phyloP scores from a whole-genome alignment of 1,140 invertebrate species.

The Solenopsis fugax region DNA sequence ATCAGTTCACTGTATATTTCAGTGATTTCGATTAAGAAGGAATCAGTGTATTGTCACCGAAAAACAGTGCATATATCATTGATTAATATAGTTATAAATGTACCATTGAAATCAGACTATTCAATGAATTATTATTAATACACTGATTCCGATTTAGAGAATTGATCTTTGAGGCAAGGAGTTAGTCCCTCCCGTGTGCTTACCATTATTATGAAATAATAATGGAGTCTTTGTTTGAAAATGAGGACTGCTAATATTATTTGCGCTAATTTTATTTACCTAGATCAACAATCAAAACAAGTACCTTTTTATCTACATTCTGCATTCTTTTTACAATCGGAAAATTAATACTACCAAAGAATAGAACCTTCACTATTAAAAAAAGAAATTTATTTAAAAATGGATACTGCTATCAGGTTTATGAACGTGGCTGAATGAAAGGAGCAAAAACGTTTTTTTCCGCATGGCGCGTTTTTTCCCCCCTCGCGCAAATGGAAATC shows the following conservation, averaged over 20 bases:
- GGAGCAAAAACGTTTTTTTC: not conserved
- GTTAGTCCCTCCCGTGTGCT: too few species aligned
- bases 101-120: too few species aligned
- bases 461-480: not conserved
- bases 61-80: too few species aligned
- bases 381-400: not conserved
- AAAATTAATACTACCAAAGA: not conserved
- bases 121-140: too few species aligned
- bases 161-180: not conserved
- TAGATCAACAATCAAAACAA: not conserved
- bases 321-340: not conserved
- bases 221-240: too few species aligned
- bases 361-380: slow-evolving; percentile 5
- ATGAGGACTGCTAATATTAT: too few species aligned
- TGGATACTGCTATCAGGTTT: slow-evolving; percentile 15
- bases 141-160: too few species aligned
- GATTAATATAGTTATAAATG: too few species aligned
- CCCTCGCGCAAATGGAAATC: slow-evolving; percentile 17
- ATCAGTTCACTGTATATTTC: too few species aligned
- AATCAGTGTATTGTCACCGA: too few species aligned
- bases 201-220: too few species aligned
- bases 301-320: not conserved
- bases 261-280: not conserved
- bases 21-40: too few species aligned
- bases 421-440: not conserved